Evolutionary conservation across 2,888 invertebrate species (phyloP).

Genomic region (Acanthosepion lycidas): DNA sequence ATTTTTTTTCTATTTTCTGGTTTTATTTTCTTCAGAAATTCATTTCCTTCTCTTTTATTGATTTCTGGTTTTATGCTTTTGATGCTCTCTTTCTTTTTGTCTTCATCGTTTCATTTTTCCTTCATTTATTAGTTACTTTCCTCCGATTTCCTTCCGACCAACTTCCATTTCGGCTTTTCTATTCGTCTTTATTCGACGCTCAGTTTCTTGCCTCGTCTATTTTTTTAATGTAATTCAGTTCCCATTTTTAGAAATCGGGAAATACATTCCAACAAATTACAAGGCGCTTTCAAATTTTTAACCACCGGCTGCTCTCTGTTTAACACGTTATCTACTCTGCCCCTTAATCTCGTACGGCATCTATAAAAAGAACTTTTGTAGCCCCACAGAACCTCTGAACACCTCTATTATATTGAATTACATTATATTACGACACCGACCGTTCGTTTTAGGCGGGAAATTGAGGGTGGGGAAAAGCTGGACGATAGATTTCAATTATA

Average conservation of each 20-base stretch:
- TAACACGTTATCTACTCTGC: neutral
- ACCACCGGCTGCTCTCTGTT: constrained; percentile 33
- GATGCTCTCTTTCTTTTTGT: neutral
- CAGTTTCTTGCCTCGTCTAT: neutral
- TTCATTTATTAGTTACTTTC: neutral
- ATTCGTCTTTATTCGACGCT: neutral
- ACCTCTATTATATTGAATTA: neutral
- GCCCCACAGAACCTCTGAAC: neutral
- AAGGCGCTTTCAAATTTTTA: neutral
- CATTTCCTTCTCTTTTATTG: too few relatives aligned
- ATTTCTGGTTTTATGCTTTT: neutral
- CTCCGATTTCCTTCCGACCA: too few relatives aligned
- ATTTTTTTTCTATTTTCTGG: too few relatives aligned
- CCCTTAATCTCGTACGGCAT: neutral
- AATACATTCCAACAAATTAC: neutral
- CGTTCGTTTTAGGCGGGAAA: neutral
- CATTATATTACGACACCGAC: neutral
- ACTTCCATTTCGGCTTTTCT: neutral
- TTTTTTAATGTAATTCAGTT: neutral
- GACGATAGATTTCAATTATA: neutral
- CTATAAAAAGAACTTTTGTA: neutral
- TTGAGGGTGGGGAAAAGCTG: neutral
- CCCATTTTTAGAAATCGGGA: constrained; percentile 33
- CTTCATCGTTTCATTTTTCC: neutral
- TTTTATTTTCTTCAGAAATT: too few relatives aligned